Evolutionary conservation across 2,888 invertebrate genomes (phyloP).

Genomic region (Andrena minutula): DNA sequence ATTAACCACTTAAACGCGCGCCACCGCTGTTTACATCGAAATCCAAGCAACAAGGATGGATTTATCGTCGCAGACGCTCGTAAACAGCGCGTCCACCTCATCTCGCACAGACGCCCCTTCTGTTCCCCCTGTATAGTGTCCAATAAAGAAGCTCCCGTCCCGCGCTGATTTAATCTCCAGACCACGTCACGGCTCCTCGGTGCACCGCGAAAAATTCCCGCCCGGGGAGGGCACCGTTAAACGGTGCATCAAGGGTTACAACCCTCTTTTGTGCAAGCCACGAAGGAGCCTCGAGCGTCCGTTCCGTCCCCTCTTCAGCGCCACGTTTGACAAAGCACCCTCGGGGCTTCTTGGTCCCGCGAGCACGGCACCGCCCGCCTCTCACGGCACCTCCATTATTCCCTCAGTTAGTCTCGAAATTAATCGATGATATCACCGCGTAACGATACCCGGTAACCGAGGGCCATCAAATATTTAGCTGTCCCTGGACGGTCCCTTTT

Average conservation of each 20-base stretch:
- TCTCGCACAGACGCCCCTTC: slow-evolving; percentile 14
- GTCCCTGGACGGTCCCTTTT: slow-evolving; percentile 35
- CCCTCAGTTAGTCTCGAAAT: slow-evolving; percentile 43
- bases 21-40: slow-evolving; percentile 46
- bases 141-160: background rate
- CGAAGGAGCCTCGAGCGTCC: background rate
- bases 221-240: background rate
- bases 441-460: slow-evolving; percentile 51
- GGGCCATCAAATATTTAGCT: slow-evolving; percentile 51
- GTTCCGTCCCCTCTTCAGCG: slow-evolving; percentile 17
- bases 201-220: background rate
- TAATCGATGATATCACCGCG: slow-evolving; percentile 51
- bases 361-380: background rate
- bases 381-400: slow-evolving; percentile 33
- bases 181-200: background rate
- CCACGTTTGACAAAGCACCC: slow-evolving; percentile 41
- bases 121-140: background rate
- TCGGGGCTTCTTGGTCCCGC: slow-evolving; percentile 12
- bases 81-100: slow-evolving; percentile 54
- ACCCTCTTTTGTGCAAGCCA: background rate
- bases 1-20: slow-evolving; percentile 39
- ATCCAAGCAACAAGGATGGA: slow-evolving; percentile 27
- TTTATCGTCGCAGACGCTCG: slow-evolving; percentile 55
- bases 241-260: slow-evolving; percentile 9
- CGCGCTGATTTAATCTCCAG: slow-evolving; percentile 10